Conservation (phyloP, 2,113 vertebrate species). For the Cinclus cinclus region DNA sequence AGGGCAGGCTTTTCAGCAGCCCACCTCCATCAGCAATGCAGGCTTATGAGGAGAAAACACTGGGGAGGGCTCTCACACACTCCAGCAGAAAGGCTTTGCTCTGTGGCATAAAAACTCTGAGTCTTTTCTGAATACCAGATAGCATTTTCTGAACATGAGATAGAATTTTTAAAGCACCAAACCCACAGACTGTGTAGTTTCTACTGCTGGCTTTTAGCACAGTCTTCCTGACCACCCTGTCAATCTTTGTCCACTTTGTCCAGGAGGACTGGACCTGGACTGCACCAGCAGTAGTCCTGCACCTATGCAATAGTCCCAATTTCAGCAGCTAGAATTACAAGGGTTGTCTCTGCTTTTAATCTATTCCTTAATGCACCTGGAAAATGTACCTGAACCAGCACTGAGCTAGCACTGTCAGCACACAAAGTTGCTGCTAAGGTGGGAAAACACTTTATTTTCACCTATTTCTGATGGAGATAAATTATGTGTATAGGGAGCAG, state of each 20-base stretch:
- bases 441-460: neutral
- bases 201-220: neutral
- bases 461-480: constrained; percentile 41
- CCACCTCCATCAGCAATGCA: neutral
- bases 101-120: neutral
- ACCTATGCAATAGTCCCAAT: neutral
- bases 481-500: neutral
- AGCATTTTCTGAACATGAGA: neutral
- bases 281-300: neutral
- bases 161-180: neutral
- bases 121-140: neutral
- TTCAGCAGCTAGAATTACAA: neutral
- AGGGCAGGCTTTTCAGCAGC: neutral
- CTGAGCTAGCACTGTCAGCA: neutral
- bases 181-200: neutral
- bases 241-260: neutral
- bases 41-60: neutral
- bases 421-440: neutral
- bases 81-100: neutral
- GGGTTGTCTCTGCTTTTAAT: constrained; percentile 3
- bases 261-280: neutral
- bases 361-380: constrained; percentile 18
- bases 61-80: rapidly evolving
- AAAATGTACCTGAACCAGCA: constrained; percentile 19
- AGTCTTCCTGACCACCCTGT: neutral